Conservation (phyloP, 1,140 invertebrate species). For the Eriocheir sinensis region DNA sequence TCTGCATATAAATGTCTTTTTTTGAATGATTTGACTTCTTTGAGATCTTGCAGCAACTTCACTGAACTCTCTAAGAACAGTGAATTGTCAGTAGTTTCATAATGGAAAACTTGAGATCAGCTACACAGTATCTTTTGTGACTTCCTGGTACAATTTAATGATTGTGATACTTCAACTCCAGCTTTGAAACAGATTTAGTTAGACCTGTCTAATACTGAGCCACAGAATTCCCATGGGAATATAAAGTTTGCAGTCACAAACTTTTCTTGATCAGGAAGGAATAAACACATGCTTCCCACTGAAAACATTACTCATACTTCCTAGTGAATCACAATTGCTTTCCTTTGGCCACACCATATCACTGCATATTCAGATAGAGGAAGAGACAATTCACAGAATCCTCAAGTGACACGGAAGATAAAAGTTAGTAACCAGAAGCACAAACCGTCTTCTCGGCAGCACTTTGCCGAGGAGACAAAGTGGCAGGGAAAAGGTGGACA, state of each 20-base stretch:
- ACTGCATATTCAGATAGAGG: not conserved
- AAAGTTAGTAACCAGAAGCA: not conserved
- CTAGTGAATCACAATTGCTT: not conserved
- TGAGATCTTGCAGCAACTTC: not conserved
- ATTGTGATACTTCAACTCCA: too few relatives aligned
- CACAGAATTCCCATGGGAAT: too few relatives aligned
- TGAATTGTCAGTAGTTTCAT: too few relatives aligned
- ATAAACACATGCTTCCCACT: not conserved
- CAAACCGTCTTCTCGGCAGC: not conserved
- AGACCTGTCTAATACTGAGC: too few relatives aligned
- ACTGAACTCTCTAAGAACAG: too few relatives aligned
- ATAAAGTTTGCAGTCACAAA: not conserved
- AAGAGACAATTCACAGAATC: not conserved
- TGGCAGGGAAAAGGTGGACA: not conserved
- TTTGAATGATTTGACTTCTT: not conserved
- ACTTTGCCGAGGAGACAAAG: too few relatives aligned
- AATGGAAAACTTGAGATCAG: too few relatives aligned
- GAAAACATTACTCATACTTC: not conserved
- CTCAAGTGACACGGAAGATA: not conserved
- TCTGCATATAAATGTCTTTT: not conserved
- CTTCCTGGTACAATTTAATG: too few relatives aligned
- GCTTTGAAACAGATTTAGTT: too few relatives aligned
- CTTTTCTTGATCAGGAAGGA: not conserved
- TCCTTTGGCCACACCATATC: not conserved
- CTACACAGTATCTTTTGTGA: too few relatives aligned